Base-by-base conservation (phyloP, 1,140 invertebrate genomes). In the Hirudo medicinalis region DNA sequence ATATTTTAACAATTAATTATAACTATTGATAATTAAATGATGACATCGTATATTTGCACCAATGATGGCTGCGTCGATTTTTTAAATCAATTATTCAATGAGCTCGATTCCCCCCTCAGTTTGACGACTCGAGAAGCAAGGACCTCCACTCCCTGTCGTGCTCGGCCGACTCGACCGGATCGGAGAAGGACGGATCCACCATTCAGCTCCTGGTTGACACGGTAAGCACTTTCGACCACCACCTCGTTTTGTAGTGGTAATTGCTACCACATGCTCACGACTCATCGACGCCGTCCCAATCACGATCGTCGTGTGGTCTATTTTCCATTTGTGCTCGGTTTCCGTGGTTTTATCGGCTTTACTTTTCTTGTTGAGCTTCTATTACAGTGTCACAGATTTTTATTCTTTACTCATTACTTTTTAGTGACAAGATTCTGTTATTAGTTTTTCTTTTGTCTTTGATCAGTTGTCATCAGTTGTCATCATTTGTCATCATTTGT, bases 121-220 rank as follows among this genome's bases (percentile, higher is more conserved):
- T 25, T 20, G 57, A 63, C 22, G 57, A 63, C 57, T 63, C 57
- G 57, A 13, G 57, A 32, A 49, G 43, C 43, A 63, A 63, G 57
- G 57, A 63, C 29, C 22, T 63, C 22, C 57, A 63, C 15, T 63
- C 57, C 19, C 19, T 63, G 57, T 63, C 57, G 22, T 63, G 57
- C 57, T 63, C 57, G 2, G 57, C 29, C 19, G 57, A 63, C 29
- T 63, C 57, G 9, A 63, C 57, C 2, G 57, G 57, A 2, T 63
- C 57, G 11, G 57, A 63, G 22, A 63, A 63, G 15, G 57, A 63
- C 15, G 57, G 57, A 22, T 63, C 57, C 22, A 63, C 57, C 29
- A 32, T 63, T 63, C 57, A 63, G 13, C 29, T 63, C 43, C 43
- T 49, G 11, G 43, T 49, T 17, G 43, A 49, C 43, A 49, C 43